Base-by-base conservation (phyloP, 1,140 invertebrate genomes). In the Ceratoteleas bidentatus region DNA sequence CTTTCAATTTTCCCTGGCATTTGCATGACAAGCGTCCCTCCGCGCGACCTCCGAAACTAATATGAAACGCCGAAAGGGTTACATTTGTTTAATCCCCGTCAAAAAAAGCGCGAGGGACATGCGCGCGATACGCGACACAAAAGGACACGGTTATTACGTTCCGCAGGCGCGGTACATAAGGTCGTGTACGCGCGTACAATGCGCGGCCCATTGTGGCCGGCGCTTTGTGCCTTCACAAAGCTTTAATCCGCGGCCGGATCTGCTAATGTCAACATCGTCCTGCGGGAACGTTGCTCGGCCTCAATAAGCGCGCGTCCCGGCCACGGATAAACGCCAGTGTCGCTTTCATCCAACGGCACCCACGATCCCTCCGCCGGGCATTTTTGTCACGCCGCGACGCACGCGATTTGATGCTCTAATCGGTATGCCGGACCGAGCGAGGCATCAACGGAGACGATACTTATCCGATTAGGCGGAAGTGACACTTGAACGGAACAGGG, bases 231-330 rank as follows among this genome's bases (percentile, higher is more conserved):
- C 56, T 4, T 58, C 74, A 88, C 87, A 89, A 88, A 89, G 88
- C 87, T 88, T 86, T 89, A 89, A 90, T 88, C 88, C 88, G 84
- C 84, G 85, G 86, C 73, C 87, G 85, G 87, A 89, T 90, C 87
- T 88, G 85, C 88, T 86, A 89, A 88, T 89, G 88, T 89, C 89
- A 90, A 90, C 88, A 90, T 88, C 85, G 73, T 85, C 69, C 85
- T 84, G 81, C 80, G 60, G 75, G 60, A 78, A 72, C 75, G 70
- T 45, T 65, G 68, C 10, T 33, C 38, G 54, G 47, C 57, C 49
- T 87, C 82, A 85, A 89, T 85, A 84, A 88, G 73, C 83, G 47
- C 47, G 2, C 16, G 85, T 85, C 84, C 79, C 83, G 54, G 56
- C 88, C 88, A 85, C 70, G 86, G 87, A 87, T 89, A 87, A 90